Conservation (phyloP, 2,888 invertebrate genomes). For the Chrysolina haemoptera region DNA sequence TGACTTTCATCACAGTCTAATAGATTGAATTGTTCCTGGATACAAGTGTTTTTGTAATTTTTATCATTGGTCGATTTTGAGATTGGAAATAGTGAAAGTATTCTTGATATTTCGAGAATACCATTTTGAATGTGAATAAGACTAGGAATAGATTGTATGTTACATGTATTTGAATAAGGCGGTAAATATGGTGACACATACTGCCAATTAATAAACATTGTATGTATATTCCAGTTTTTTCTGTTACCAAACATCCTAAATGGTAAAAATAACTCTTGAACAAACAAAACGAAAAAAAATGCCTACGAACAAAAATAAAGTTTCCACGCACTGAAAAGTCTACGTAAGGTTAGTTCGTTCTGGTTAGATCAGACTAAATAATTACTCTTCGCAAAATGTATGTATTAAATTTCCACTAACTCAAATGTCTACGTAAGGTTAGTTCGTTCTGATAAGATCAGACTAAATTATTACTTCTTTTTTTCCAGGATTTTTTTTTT, state of each 20-base stretch:
- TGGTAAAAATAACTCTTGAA: no score
- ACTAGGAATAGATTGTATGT: slow-evolving; percentile 64
- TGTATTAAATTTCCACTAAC: no score
- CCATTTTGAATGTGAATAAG: slow-evolving; percentile 63
- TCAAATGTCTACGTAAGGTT: no score
- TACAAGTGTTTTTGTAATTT: slow-evolving; percentile 34
- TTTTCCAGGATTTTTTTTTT: no score
- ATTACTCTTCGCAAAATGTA: no score
- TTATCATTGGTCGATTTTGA: slow-evolving; percentile 46
- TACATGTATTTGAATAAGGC: slow-evolving; percentile 59
- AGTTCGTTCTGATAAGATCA: no score
- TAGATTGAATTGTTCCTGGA: neutral
- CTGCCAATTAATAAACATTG: slow-evolving; percentile 68
- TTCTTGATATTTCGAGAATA: slow-evolving; percentile 57
- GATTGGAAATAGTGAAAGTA: slow-evolving; percentile 49
- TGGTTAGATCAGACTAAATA: no score
- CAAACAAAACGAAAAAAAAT: no score
- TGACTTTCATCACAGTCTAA: slow-evolving; percentile 2
- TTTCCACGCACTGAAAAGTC: no score
- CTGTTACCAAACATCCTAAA: neutral
- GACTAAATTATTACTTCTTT: no score
- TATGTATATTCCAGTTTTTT: slow-evolving; percentile 44
- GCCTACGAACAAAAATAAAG: no score
- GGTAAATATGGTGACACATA: slow-evolving; percentile 65
- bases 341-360: no score